Evolutionary conservation across 2,113 vertebrate genomes (phyloP).

Genomic region (Plotosus lineatus): DNA sequence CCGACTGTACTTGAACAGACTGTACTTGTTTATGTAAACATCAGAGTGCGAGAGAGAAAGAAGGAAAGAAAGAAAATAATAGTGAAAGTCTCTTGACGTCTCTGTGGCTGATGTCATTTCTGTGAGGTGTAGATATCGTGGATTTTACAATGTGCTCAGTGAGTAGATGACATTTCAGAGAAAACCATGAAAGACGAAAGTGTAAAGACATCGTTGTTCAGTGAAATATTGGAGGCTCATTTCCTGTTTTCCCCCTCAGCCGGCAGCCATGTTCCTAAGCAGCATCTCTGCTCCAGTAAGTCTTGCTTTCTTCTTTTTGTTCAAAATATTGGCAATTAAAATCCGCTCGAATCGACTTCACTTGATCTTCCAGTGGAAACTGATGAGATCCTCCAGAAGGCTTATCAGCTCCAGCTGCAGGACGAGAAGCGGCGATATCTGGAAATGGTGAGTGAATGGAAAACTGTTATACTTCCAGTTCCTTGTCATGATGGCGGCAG

Average conservation of each 20-base stretch:
- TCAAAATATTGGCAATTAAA: background rate
- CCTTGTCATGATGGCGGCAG: background rate
- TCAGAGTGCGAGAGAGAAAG: too few species aligned
- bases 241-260: slow-evolving; percentile 31
- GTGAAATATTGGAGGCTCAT: too few species aligned
- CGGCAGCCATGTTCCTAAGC: background rate
- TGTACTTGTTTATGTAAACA: too few species aligned
- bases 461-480: background rate
- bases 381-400: slow-evolving; percentile 44
- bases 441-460: slow-evolving; percentile 65
- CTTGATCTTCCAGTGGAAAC: slow-evolving; percentile 58
- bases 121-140: too few species aligned
- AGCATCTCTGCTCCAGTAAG: slow-evolving; percentile 28
- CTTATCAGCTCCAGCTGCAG: slow-evolving; percentile 52
- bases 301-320: background rate
- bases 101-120: too few species aligned
- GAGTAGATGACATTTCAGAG: too few species aligned
- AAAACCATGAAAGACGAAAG: too few species aligned
- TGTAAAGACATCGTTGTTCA: too few species aligned
- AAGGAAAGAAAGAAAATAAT: too few species aligned
- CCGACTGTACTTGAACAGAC: too few species aligned
- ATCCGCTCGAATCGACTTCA: background rate
- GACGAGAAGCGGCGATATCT: slow-evolving; percentile 64
- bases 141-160: too few species aligned
- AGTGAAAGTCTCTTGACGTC: too few species aligned